phyloP scores from a whole-genome alignment of 2,113 vertebrate genomes.

The Euleptes europaea region DNA sequence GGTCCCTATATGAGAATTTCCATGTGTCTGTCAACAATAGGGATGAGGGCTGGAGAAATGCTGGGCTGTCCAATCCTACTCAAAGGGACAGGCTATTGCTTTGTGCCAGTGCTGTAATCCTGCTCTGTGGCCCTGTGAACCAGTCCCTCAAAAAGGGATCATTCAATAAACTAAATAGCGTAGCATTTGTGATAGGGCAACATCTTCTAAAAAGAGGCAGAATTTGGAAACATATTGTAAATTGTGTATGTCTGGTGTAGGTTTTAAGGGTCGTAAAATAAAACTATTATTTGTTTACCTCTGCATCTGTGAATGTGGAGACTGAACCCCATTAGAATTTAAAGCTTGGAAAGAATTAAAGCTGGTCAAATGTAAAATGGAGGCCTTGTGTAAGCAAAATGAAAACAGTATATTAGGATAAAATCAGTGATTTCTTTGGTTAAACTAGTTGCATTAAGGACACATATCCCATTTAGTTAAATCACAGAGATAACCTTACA shows the following conservation, averaged over 20 bases:
- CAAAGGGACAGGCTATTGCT: too few species aligned
- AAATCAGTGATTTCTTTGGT: conserved; percentile 60
- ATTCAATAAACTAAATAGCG: neutral
- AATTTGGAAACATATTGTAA: neutral
- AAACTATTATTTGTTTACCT: conserved; percentile 35
- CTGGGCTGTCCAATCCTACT: too few species aligned
- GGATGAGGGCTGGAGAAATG: too few species aligned
- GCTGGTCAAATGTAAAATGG: conserved; percentile 49
- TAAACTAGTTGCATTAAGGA: conserved; percentile 55
- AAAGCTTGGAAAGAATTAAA: conserved; percentile 59
- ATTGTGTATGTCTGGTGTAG: neutral
- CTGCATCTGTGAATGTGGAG: conserved; percentile 28
- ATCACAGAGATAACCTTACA: conserved; percentile 44
- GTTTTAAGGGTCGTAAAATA: neutral
- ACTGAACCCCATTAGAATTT: conserved; percentile 30
- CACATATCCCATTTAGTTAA: conserved; percentile 58
- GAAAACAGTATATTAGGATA: conserved; percentile 50
- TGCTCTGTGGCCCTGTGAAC: neutral
- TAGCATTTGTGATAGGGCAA: neutral
- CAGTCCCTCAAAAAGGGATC: neutral
- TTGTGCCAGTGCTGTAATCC: too few species aligned
- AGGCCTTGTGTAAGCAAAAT: conserved; percentile 45
- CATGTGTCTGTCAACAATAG: neutral
- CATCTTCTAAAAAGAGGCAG: neutral
- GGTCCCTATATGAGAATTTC: neutral